Base-by-base conservation (phyloP, 2,113 vertebrate species). In the Andinoacara biseriatus region DNA sequence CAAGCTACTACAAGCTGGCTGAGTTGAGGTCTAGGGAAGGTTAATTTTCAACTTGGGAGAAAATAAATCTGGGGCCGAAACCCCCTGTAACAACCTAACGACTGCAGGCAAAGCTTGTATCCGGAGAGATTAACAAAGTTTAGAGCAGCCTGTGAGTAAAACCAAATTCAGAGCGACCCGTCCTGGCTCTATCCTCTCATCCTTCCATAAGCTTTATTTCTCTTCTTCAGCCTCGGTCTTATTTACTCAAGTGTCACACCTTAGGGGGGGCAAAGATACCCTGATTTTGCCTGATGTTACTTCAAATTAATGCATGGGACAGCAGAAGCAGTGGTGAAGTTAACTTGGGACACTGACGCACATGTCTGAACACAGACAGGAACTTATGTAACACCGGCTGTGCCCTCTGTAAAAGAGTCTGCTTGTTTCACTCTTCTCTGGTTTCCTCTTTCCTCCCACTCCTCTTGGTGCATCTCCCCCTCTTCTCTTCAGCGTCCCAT, bases 1-100 rank as follows among this genome's bases (percentile, higher is more conserved):
- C 87, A 60, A 80, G 56, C 78, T 49, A 58, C 54, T 89, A 86
- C 87, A 60, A 81, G 56, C 78, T 49, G 61, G 82, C 90, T 90
- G 86, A 87, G 78, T 59, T 78, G 49, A 87, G 90, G 86, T 89
- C 87, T 75, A 35, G 20, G 18, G 33, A 58, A 86, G 84, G 90
- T 93, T 90, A 89, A 92, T 88, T 89, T 92, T 90, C 90, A 90
- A 81, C 76, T 60, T 3, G 4, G 43, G 74, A 62, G 78, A 86
- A 85, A 90, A 74, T 58, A 40, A 57, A 87, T 76, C 74, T 74
- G 67, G 57, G 76, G 83, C 69, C 82, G 33, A 49, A 10, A 52
- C 43, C 77, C 72, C 26, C 31, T 57, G 69, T 33, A 54, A 86
- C 65, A 83, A 81, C 57, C 63, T 26, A 31, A 38, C 62, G 24